These are phyloP conservation scores for Lutjanus campechanus DNA, from an alignment of 2,797 vertebrate genomes.

Conservation along the genomic window DNA sequence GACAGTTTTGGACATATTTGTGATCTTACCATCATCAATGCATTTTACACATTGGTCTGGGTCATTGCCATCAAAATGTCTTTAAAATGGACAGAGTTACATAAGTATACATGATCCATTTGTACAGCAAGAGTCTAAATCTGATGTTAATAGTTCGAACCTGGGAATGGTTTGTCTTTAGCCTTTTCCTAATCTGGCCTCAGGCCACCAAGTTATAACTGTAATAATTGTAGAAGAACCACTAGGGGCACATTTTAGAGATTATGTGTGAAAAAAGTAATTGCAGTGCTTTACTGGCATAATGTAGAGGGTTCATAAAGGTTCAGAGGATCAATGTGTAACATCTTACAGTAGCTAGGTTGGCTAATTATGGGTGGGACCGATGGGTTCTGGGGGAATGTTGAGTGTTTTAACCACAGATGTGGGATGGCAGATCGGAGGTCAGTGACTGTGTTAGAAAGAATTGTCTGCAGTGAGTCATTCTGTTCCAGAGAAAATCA, in stretches of 20 bases:
- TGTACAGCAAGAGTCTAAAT: no score
- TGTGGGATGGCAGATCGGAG: slow-evolving; percentile 4
- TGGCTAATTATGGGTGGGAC: neutral
- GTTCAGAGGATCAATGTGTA: neutral
- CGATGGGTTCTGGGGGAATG: neutral
- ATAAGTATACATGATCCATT: no score
- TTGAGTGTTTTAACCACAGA: slow-evolving; percentile 21
- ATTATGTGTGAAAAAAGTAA: slow-evolving; percentile 9
- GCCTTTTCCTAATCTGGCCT: slow-evolving; percentile 24
- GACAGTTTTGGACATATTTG: no score
- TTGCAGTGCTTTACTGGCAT: neutral
- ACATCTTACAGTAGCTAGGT: neutral
- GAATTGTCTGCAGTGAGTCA: slow-evolving; percentile 16
- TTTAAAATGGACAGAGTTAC: no score
- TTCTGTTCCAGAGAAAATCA: neutral
- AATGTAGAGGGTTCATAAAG: slow-evolving; percentile 4
- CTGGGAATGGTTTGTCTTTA: slow-evolving; percentile 2
- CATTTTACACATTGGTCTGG: no score
- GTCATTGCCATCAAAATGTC: no score
- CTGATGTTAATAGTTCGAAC: no score
- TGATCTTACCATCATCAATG: no score
- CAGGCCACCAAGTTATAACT: slow-evolving; percentile 1
- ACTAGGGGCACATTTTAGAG: neutral
- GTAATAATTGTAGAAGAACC: slow-evolving; percentile 14
- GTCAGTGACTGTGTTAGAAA: slow-evolving; percentile 6